Evolutionary conservation across 2,888 invertebrate species (phyloP), one percentile per base, ranked within the genome.

Genomic region (Cyaniris semiargus): DNA sequence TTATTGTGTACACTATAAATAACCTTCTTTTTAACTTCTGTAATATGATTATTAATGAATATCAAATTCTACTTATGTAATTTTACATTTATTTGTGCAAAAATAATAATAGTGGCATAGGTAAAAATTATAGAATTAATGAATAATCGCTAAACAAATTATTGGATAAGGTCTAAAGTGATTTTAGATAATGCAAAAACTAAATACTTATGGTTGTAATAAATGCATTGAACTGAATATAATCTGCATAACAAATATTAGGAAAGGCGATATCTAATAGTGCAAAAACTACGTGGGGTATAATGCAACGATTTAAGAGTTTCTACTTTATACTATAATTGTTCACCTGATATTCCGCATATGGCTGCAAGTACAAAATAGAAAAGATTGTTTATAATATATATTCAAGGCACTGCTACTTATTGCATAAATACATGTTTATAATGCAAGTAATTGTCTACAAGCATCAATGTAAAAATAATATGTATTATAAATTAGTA

Each of bases 321-420:
- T 3, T 53, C 23, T 21, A 60, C 60, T 23, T 10, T 21, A 13
- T 60, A 13, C 4, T 13, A 53, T n/a, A n/a, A n/a, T 48, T 38
- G 21, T 21, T 92, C 90, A 94, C 94, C 94, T 94, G 94, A 85
- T 94, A 94, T 83, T 94, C 93, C 89, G 92, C 88, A 86, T 90
- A 93, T 78, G 87, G 91, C 92, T 93, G 93, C 83, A 90, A 91
- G 86, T 84, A 76, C 53, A 81, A 80, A 78, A 79, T 70, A 34
- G 4, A 23, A 60, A 23, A 60, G 0, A 60, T 60, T 60, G 3
- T 60, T 58, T 21, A 21, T 60, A 60, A n/a, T n/a, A 21, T 60
- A 21, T 3, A 60, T 58, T 7, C 2, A 38, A 58, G 18, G 21
- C 21, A 7, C 2, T n/a, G 58, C 21, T n/a, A 58, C 21, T 8